These are phyloP conservation scores for Leptatherina wallacei DNA, from an alignment of 2,797 vertebrate genomes.

Conservation along the genomic window DNA sequence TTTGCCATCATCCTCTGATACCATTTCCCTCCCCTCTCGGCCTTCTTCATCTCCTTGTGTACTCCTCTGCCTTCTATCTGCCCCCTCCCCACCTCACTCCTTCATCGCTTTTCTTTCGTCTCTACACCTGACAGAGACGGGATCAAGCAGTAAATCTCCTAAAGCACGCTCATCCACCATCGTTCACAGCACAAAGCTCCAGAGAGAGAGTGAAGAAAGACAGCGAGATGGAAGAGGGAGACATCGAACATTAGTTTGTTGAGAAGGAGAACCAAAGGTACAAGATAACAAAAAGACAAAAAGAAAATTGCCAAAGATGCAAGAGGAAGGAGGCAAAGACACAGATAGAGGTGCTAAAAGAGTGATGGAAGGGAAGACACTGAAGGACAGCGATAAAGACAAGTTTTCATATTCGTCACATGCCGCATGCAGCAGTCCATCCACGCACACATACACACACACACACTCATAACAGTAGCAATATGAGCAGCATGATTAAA, in stretches of 20 bases:
- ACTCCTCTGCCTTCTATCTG: conserved; percentile 68
- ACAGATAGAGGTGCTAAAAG: conserved; percentile 65
- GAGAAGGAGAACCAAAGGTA: conserved; percentile 61
- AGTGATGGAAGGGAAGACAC: conserved; percentile 59
- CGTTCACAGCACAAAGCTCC: conserved; percentile 62
- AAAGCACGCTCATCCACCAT: conserved; percentile 74
- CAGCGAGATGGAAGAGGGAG: conserved; percentile 35
- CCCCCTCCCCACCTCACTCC: conserved; percentile 26
- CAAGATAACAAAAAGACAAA: conserved; percentile 72
- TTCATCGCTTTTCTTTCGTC: conserved; percentile 65
- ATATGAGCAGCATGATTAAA: conserved; percentile 66
- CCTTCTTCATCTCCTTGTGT: conserved; percentile 57
- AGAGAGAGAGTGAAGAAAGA: conserved; percentile 31
- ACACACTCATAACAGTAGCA: conserved; percentile 31
- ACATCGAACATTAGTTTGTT: conserved; percentile 49
- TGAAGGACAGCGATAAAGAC: conserved; percentile 57
- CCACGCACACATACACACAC: conserved; percentile 12
- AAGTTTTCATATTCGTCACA: conserved; percentile 63
- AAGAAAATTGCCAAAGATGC: conserved; percentile 67
- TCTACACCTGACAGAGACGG: conserved; percentile 76
- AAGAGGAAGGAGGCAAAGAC: conserved; percentile 40
- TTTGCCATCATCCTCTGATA: conserved; percentile 59
- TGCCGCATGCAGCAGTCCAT: conserved; percentile 38
- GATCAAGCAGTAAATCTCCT: conserved; percentile 80
- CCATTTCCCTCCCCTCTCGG: conserved; percentile 45